Base-by-base conservation (phyloP, 2,888 invertebrate species). In the Drosophila subsilvestris region DNA sequence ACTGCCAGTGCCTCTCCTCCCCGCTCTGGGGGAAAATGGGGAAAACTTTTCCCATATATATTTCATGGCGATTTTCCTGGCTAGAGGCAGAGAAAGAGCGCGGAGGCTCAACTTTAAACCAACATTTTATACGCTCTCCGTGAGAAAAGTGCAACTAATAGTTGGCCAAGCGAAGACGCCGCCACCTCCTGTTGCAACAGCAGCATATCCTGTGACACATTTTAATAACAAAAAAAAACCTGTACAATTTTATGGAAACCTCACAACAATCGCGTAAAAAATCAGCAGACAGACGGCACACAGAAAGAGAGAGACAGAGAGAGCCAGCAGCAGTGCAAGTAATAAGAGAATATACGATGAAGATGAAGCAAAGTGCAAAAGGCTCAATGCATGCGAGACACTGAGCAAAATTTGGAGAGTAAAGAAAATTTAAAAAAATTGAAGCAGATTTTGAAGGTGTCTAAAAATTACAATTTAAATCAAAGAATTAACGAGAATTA, bases 211-310 rank as follows among this genome's bases (percentile, higher is more conserved):
- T 56, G 32, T 58, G 65, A 73, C 63, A 76, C 87, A 71, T 88
- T 77, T 83, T 83, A 87, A 86, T 86, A 88, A 82, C 72, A 37
- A 85, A 75, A 88, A 86, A 74, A n/a, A 85, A 75, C 74, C 75
- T 73, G 72, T 75, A 77, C 67, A 82, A 74, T 87, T 85, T 85
- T 77, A 83, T 87, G 74, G 37, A 63, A 66, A 77, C 79, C 68
- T 67, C 61, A 71, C 49, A 49, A 51, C 50, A 49, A 66, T 47
- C 45, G 55, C 75, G 76, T 87, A 79, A 79, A 86, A 86, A 77
- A 70, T 54, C 65, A 59, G 25, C 32, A 32, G 49, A 29, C 29
- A 42, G 9, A 32, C 22, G 37, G 25, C 51, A 47, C n/a, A 51
- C 54, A 48, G 14, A 56, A 42, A 53, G 25, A 50, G 18, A 25